Conservation (phyloP, 2,113 vertebrate genomes). For the Gulo gulo region DNA sequence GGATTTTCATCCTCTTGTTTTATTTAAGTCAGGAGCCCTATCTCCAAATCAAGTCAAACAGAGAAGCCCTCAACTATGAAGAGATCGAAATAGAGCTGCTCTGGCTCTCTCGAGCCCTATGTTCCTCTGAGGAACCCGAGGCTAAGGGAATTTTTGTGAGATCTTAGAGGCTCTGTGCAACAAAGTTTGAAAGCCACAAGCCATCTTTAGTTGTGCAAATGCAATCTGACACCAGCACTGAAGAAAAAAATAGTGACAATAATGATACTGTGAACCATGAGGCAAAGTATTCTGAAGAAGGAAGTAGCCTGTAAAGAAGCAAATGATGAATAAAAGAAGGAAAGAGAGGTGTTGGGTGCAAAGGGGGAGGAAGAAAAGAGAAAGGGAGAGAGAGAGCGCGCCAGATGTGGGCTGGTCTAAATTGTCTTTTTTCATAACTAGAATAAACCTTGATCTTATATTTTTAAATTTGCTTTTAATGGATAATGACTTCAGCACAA, state of each 20-base stretch:
- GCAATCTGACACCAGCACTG: not conserved
- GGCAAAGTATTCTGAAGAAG: not conserved
- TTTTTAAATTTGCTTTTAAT: conserved; percentile 69
- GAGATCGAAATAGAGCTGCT: not conserved
- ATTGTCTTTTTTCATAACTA: not conserved
- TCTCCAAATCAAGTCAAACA: not conserved
- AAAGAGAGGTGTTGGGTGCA: not conserved
- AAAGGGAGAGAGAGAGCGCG: no score
- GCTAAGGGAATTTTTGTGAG: not conserved
- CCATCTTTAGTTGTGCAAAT: not conserved
- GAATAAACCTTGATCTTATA: conserved; percentile 57
- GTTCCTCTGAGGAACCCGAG: not conserved
- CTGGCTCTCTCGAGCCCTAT: not conserved
- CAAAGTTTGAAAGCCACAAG: not conserved
- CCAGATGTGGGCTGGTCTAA: not conserved
- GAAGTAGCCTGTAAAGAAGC: not conserved
- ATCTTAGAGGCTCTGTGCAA: not conserved
- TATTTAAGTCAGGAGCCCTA: not conserved
- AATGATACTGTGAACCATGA: not conserved
- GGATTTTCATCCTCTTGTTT: not conserved
- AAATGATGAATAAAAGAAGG: not conserved
- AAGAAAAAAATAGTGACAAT: not conserved
- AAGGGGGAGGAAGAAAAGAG: not conserved
- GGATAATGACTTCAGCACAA: conserved; percentile 65
- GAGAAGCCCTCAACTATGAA: not conserved